These are phyloP conservation scores for Elysia chlorotica DNA, from an alignment of 1,140 invertebrate genomes.

Conservation along the genomic window DNA sequence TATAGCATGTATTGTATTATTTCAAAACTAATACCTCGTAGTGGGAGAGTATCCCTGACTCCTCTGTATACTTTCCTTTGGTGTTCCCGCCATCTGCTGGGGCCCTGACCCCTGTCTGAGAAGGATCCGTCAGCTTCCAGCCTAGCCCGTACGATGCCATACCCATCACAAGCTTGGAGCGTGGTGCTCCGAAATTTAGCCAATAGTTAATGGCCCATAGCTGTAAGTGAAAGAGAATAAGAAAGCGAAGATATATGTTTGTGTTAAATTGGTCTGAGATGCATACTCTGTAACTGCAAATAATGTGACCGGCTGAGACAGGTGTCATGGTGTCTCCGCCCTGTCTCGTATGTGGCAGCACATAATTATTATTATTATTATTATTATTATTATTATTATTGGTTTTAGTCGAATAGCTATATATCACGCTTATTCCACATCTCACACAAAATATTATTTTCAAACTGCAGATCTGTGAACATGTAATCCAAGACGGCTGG, in stretches of 20 bases:
- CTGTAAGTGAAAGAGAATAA: conserved; percentile 21
- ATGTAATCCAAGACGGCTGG: conserved; percentile 32
- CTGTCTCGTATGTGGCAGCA: too few relatives aligned
- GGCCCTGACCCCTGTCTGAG: conserved; percentile 85
- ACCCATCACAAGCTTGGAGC: conserved; percentile 81
- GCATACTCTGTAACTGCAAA: too few relatives aligned
- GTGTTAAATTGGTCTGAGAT: too few relatives aligned
- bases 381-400: background rate
- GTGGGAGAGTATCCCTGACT: conserved; percentile 90
- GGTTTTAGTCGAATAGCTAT: too few relatives aligned
- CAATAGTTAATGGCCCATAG: conserved; percentile 65
- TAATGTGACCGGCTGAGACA: too few relatives aligned
- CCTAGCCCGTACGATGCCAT: conserved; percentile 88
- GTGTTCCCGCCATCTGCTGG: conserved; percentile 71
- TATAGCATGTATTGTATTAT: too few relatives aligned
- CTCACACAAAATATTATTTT: background rate
- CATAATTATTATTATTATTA: background rate
- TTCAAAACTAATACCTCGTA: conserved; percentile 87
- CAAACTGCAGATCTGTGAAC: conserved; percentile 42
- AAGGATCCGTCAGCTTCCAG: conserved; percentile 74
- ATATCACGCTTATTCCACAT: background rate
- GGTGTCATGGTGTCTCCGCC: too few relatives aligned
- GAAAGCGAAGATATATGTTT: too few relatives aligned
- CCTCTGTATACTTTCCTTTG: conserved; percentile 82
- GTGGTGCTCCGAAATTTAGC: conserved; percentile 76